Base-by-base conservation (phyloP, 2,797 vertebrate species). In the Oophaga sylvatica region DNA sequence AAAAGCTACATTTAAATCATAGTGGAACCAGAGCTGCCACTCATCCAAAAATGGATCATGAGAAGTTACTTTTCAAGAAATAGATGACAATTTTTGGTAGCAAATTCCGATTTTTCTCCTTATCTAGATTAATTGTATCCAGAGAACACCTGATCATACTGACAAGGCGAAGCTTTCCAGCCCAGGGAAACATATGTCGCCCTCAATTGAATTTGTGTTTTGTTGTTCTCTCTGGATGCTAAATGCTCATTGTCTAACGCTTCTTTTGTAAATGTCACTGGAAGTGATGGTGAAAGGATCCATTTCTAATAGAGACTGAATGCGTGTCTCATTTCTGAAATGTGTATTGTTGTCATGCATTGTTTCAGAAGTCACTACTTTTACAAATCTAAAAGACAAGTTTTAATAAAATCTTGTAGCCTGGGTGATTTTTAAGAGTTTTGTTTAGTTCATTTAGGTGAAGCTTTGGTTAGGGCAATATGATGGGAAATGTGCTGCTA, bases 121-220 rank as follows among this genome's bases (percentile, higher is more conserved):
- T 31, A 19, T 31, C 12, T 68, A 29, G 31, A 68, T 9, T 65
- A 11, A 26, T 65, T 65, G 22, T 65, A 65, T n/a, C 26, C 67
- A 68, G 5, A 68, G 4, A 31, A 31, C 71, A 12, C 48, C 67
- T 41, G 67, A 60, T 67, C 20, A 62, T 60, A n/a, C 31, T 73
- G 68, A 60, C 67, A 22, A n/a, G 41, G n/a, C 29, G 20, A 82
- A 70, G n/a, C 82, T 84, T 26, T 16, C n/a, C 45, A 22, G 77
- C n/a, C 59, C 31, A 86, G n/a, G 76, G 57, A 81, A 81, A 71
- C 85, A 82, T 76, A 87, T 82, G 86, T 62, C 48, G 60, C 31
- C 59, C 73, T 70, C 35, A 70, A 79, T 57, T 79, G 19, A 76
- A 87, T 87, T 78, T 48, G 31, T 83, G 63, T n/a, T 83, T 79